Evolutionary conservation across 1,140 invertebrate genomes (phyloP).

Genomic region (Rhyacophila brunnea): DNA sequence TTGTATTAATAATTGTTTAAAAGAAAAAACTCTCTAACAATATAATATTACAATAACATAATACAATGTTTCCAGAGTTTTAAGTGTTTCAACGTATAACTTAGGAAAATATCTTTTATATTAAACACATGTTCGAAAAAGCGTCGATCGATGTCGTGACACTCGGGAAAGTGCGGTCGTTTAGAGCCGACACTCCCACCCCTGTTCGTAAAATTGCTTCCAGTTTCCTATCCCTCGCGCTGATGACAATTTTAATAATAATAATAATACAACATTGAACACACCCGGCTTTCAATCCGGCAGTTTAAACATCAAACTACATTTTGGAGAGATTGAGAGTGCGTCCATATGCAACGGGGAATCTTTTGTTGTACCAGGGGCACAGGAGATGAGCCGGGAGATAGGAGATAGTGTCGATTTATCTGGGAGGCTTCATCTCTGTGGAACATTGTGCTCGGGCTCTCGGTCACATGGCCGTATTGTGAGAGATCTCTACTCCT

Average conservation of each 20-base stretch:
- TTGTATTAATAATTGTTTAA: too few species aligned
- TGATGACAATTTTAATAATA: slow-evolving; percentile 2
- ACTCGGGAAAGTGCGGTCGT: too few species aligned
- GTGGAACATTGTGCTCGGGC: slow-evolving; percentile 22
- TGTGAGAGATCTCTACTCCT: not conserved
- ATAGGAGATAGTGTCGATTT: slow-evolving; percentile 28
- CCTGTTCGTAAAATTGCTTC: slow-evolving; percentile 10
- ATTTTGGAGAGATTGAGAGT: slow-evolving; percentile 11
- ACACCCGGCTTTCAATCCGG: slow-evolving; percentile 19
- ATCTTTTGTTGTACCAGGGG: slow-evolving; percentile 25
- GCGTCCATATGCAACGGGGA: slow-evolving; percentile 7
- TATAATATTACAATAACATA: too few species aligned
- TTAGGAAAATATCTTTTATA: too few species aligned
- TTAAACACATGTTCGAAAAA: too few species aligned
- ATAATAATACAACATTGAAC: not conserved
- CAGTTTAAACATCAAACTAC: slow-evolving; percentile 29
- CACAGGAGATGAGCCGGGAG: slow-evolving; percentile 24
- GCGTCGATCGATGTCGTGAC: not conserved
- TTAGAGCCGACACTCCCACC: not conserved
- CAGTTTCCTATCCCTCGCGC: slow-evolving; percentile 4
- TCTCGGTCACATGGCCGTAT: slow-evolving; percentile 1
- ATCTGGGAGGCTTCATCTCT: slow-evolving; percentile 29
- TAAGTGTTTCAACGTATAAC: too few species aligned
- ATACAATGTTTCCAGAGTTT: too few species aligned
- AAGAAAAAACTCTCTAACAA: too few species aligned